Evolutionary conservation across 2,797 vertebrate species (phyloP).

Genomic region (Bovichtus diacanthus): DNA sequence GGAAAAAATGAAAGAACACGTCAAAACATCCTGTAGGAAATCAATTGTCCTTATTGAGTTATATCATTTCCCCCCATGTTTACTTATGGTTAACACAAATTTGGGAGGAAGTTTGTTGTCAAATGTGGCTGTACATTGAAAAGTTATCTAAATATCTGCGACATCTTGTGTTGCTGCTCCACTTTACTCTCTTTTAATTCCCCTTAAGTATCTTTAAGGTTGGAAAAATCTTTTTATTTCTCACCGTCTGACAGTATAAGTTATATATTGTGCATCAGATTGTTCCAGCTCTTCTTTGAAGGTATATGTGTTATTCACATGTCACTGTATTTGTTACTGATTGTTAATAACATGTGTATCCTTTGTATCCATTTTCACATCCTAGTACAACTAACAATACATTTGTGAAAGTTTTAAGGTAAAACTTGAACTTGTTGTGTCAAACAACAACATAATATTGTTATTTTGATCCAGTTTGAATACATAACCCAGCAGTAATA

Average conservation of each 20-base stretch:
- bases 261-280: not conserved
- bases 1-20: not conserved
- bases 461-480: not conserved
- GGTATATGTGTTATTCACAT: not conserved
- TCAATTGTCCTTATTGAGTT: not conserved
- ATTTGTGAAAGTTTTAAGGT: not conserved
- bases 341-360: too few relatives aligned
- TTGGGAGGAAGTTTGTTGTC: not conserved
- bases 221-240: not conserved
- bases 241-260: not conserved
- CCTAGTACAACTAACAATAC: not conserved
- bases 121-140: not conserved
- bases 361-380: not conserved
- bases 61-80: not conserved
- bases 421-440: not conserved
- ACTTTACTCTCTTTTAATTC: not conserved
- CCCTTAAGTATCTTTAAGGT: not conserved
- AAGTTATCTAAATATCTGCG: not conserved
- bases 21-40: not conserved
- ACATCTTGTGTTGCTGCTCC: not conserved
- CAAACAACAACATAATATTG: not conserved
- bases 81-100: not conserved
- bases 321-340: not conserved
- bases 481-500: not conserved
- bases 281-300: not conserved